A percentile compares a stretch with the other conserved stretches of the same genome.
Evolutionary conservation across 2,113 vertebrate species (phyloP).

Genomic region (Phrynocephalus versicolor): DNA sequence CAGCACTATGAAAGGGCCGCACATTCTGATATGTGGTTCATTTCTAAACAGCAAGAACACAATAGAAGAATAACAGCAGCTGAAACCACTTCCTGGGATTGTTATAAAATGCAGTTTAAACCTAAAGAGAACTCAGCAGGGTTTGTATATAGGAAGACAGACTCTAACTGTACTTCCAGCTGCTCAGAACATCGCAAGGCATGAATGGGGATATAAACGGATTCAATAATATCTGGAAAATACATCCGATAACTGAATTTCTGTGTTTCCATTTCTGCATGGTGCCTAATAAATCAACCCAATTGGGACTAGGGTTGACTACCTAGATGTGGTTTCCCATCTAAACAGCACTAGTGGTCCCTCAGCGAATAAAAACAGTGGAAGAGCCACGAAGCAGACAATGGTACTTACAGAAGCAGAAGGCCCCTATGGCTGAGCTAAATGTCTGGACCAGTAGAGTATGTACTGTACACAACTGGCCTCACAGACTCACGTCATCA

Average conservation of each 20-base stretch:
- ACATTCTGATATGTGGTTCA: too few relatives aligned
- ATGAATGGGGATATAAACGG: not conserved
- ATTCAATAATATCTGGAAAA: not conserved
- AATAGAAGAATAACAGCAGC: not conserved
- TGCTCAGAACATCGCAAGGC: not conserved
- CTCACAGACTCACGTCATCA: not conserved
- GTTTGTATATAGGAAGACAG: not conserved
- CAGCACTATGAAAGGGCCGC: too few relatives aligned
- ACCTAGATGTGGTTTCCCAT: not conserved
- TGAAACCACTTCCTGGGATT: not conserved
- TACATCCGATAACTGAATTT: not conserved
- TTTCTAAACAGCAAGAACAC: not conserved
- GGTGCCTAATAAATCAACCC: not conserved
- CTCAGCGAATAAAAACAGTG: not conserved
- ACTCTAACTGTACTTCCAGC: not conserved
- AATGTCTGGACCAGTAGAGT: not conserved
- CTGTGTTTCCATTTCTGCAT: not conserved
- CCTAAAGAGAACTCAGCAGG: not conserved
- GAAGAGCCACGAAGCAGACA: not conserved
- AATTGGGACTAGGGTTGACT: not conserved
- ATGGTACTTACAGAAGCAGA: not conserved
- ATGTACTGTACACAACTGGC: not conserved
- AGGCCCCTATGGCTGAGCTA: not conserved
- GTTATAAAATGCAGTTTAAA: not conserved
- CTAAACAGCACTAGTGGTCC: not conserved